Evolutionary conservation across 2,888 invertebrate species (phyloP).

Genomic region (Hipparchia semele): DNA sequence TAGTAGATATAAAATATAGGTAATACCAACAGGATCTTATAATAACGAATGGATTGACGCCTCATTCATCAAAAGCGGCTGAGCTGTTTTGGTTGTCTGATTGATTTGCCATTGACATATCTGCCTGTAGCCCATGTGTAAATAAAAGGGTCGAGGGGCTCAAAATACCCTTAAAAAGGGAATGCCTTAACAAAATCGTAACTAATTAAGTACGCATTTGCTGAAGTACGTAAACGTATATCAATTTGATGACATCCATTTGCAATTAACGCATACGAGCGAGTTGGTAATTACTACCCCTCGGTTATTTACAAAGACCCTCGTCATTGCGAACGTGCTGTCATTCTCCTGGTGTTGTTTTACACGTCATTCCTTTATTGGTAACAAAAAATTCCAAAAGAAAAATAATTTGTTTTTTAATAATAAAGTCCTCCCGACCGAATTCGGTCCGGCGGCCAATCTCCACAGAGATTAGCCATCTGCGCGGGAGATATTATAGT

Average conservation of each 20-base stretch:
- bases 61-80: too few species aligned
- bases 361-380: conserved; percentile 78
- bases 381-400: conserved; percentile 74
- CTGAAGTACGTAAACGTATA: conserved; percentile 22
- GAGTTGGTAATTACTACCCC: conserved; percentile 68
- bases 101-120: too few species aligned
- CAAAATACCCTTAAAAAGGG: too few species aligned
- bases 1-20: too few species aligned
- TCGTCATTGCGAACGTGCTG: conserved; percentile 63
- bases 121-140: too few species aligned
- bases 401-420: conserved; percentile 78
- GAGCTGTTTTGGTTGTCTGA: too few species aligned
- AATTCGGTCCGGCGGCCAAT: too few species aligned
- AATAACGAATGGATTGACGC: too few species aligned
- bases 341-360: conserved; percentile 55
- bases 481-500: too few species aligned
- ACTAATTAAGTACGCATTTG: neutral
- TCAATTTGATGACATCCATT: conserved; percentile 42
- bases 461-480: too few species aligned
- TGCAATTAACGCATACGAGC: conserved; percentile 54
- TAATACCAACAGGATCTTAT: too few species aligned
- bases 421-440: conserved; percentile 49
- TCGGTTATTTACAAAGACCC: conserved; percentile 73
- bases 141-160: too few species aligned
- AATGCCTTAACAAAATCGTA: neutral